Percentiles rank a stretch among this genome's conserved stretches.
Evolutionary conservation across 2,888 invertebrate species (phyloP).

Genomic region (Fissipunctia ypsillon): DNA sequence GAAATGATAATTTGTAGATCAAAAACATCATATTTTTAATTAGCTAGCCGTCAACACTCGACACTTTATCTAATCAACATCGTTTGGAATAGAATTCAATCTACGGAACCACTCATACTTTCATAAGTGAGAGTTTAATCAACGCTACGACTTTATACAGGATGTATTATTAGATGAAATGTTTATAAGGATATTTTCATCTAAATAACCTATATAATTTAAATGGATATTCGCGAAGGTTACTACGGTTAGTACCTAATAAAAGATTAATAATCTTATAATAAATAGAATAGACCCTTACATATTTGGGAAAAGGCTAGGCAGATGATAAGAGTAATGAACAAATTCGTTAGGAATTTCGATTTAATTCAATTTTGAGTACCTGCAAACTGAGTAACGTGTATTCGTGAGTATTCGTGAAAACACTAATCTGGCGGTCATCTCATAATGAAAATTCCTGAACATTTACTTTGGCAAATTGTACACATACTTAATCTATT

Average conservation of each 20-base stretch:
- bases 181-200: not conserved
- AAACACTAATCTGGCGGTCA: not conserved
- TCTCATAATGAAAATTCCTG: not conserved
- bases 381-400: too few relatives aligned
- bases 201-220: not conserved
- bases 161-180: not conserved
- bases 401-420: too few relatives aligned
- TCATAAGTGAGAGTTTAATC: constrained; percentile 52
- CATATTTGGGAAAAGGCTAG: too few relatives aligned
- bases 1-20: constrained; percentile 11
- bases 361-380: not conserved
- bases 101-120: constrained; percentile 20
- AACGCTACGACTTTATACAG: constrained; percentile 14
- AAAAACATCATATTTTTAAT: constrained; percentile 43
- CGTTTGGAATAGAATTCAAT: constrained; percentile 58
- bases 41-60: constrained; percentile 35
- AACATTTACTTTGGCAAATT: not conserved
- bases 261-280: not conserved
- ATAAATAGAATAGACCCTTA: too few relatives aligned
- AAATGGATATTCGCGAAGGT: not conserved
- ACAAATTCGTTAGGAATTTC: not conserved
- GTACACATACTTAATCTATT: not conserved
- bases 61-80: constrained; percentile 27
- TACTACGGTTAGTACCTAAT: not conserved
- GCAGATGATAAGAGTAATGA: not conserved